A percentile compares a stretch with the other conserved stretches of the same genome.
phyloP scores from a whole-genome alignment of 2,888 invertebrate species.

The Lysandra bellargus region DNA sequence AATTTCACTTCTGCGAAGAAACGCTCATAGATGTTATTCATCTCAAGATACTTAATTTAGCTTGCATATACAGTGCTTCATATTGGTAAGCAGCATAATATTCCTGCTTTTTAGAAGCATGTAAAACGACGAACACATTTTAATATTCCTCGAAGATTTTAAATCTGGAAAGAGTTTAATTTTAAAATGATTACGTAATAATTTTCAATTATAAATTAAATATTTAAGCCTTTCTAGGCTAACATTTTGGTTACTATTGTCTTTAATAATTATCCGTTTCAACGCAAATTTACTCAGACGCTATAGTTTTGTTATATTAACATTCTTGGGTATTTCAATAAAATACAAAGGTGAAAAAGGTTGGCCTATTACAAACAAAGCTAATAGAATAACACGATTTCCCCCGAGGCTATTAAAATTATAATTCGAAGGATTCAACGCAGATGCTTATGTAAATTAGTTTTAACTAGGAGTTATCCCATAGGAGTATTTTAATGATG shows the following conservation, averaged over 20 bases:
- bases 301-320: background rate
- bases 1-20: too few species aligned
- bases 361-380: background rate
- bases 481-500: background rate
- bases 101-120: background rate
- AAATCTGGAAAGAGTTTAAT: background rate
- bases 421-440: background rate
- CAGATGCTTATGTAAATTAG: background rate
- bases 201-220: background rate
- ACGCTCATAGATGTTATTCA: too few species aligned
- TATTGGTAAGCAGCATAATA: background rate
- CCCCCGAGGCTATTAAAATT: background rate
- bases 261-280: background rate
- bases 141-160: background rate
- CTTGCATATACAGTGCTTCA: background rate
- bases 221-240: background rate
- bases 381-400: background rate
- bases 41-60: background rate
- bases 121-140: background rate
- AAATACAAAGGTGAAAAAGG: background rate
- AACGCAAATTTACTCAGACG: background rate
- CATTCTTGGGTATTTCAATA: background rate
- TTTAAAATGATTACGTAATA: background rate
- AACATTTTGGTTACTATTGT: background rate
- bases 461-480: conserved; percentile 11